Conservation (phyloP, 2,797 vertebrate species). For the Enoplosus armatus region DNA sequence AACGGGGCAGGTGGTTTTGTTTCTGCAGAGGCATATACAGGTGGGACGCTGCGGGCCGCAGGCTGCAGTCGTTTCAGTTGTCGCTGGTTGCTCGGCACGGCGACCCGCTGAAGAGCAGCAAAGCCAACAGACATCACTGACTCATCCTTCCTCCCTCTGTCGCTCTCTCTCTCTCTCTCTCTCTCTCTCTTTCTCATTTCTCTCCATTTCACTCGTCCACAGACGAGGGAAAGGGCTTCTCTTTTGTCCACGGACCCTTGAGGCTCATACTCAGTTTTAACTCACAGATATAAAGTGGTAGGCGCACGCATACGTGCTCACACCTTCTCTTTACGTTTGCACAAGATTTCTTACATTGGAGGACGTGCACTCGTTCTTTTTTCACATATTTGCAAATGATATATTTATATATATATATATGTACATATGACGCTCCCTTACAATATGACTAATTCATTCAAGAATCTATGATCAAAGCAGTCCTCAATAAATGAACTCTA, state of each 20-base stretch:
- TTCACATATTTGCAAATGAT: not conserved
- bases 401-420: not conserved
- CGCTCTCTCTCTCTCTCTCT: not conserved
- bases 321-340: slow-evolving; percentile 23
- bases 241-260: slow-evolving; percentile 19
- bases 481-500: not conserved
- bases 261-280: slow-evolving; percentile 19
- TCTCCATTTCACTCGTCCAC: slow-evolving; percentile 34
- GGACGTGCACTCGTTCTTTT: not conserved
- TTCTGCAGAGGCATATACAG: slow-evolving; percentile 41
- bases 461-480: slow-evolving; percentile 24
- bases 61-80: slow-evolving; percentile 54
- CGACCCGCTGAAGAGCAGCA: slow-evolving; percentile 46
- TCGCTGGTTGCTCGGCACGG: slow-evolving; percentile 21
- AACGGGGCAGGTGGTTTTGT: slow-evolving; percentile 40
- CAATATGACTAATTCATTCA: slow-evolving; percentile 11
- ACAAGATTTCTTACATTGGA: slow-evolving; percentile 1
- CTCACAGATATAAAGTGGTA: slow-evolving; percentile 7
- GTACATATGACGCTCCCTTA: not conserved
- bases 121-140: slow-evolving; percentile 58
- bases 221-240: not conserved
- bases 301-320: not conserved
- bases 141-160: slow-evolving; percentile 39
- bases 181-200: not conserved
- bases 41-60: slow-evolving; percentile 57